A percentile compares a stretch with the other conserved stretches of the same genome.
Evolutionary conservation across 2,888 invertebrate species (phyloP).

Genomic region (Griposia aprilina): DNA sequence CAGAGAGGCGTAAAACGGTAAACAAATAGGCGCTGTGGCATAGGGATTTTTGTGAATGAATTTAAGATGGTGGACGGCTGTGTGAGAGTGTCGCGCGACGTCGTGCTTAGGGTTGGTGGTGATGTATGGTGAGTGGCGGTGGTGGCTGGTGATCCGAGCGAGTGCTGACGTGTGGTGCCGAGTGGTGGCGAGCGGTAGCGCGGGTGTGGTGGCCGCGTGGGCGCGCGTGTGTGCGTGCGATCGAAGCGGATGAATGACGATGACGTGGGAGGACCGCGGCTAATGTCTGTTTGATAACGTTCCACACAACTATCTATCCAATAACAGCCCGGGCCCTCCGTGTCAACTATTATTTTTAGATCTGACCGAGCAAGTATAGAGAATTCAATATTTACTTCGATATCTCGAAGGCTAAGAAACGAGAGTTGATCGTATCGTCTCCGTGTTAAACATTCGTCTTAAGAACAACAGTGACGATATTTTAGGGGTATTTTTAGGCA

Average conservation of each 20-base stretch:
- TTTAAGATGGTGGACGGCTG: slow-evolving; percentile 88
- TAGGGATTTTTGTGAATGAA: slow-evolving; percentile 90
- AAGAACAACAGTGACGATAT: slow-evolving; percentile 46
- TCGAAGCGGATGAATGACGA: slow-evolving; percentile 88
- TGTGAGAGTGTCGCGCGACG: slow-evolving; percentile 79
- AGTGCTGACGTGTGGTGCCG: slow-evolving; percentile 37
- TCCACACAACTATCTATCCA: slow-evolving; percentile 73
- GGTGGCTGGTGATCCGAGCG: slow-evolving; percentile 56
- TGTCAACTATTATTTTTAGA: slow-evolving; percentile 86
- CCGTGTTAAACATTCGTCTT: slow-evolving; percentile 37
- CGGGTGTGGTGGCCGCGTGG: slow-evolving; percentile 75
- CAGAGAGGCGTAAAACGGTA: slow-evolving; percentile 84
- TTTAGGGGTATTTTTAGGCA: slow-evolving; percentile 53
- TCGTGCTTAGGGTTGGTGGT: slow-evolving; percentile 75
- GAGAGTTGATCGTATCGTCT: slow-evolving; percentile 43
- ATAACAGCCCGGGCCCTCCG: slow-evolving; percentile 70
- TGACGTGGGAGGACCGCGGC: slow-evolving; percentile 84
- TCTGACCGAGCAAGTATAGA: slow-evolving; percentile 61
- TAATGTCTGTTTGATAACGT: slow-evolving; percentile 86
- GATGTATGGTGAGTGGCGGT: slow-evolving; percentile 66
- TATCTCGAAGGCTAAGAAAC: slow-evolving; percentile 44
- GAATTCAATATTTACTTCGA: slow-evolving; percentile 67
- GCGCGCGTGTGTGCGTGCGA: slow-evolving; percentile 84
- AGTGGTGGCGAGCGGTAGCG: slow-evolving; percentile 42
- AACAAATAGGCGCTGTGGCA: slow-evolving; percentile 84